Evolutionary conservation across 1,140 invertebrate species (phyloP), one percentile per base, ranked within the genome.

Genomic region (Trichogramma pretiosum): DNA sequence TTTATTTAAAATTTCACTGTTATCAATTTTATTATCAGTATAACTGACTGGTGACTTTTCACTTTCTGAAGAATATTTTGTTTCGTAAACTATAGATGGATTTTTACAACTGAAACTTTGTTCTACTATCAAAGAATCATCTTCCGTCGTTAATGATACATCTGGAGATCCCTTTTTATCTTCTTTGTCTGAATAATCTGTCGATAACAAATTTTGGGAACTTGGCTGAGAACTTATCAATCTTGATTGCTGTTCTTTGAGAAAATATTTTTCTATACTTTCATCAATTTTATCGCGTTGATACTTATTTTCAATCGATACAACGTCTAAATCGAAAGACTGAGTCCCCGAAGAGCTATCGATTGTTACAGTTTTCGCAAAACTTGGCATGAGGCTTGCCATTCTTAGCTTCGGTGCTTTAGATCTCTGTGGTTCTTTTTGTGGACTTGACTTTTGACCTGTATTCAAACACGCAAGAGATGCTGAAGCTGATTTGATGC

Each of bases 351-450:
- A 33, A 5, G 47, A 40, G 40, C 48, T 56, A 35, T 55, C 56
- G 5, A 54, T 24, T 8, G 57, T 55, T 18, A 58, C 48, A 17
- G 60, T 45, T 54, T 43, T 59, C 8, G 47, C 50, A 30, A 55
- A 59, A 40, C 49, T 60, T 5, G 51, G 44, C 5, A 57, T 21
- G 35, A 56, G 40, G 53, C 54, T 61, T 1, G 28, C 48, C 1
- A 47, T 48, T 7, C 40, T 46, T 30, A 58, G 48, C 50, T 53
- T 60, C 18, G 56, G 56, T 11, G 24, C 17, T 55, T 56, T 58
- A 7, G 23, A 43, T 35, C 47, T 11, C 11, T 11, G 24, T 7
- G 5, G 5, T 11, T 28, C 24, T n/a, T n/a, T n/a, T 28, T 28
- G 24, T 28, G 24, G 5, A 11, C 5, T 7, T 28, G 24, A 28